A percentile compares a stretch with the other conserved stretches of the same genome.
phyloP scores from a whole-genome alignment of 1,140 invertebrate species.

The Sminthurides bifidus region DNA sequence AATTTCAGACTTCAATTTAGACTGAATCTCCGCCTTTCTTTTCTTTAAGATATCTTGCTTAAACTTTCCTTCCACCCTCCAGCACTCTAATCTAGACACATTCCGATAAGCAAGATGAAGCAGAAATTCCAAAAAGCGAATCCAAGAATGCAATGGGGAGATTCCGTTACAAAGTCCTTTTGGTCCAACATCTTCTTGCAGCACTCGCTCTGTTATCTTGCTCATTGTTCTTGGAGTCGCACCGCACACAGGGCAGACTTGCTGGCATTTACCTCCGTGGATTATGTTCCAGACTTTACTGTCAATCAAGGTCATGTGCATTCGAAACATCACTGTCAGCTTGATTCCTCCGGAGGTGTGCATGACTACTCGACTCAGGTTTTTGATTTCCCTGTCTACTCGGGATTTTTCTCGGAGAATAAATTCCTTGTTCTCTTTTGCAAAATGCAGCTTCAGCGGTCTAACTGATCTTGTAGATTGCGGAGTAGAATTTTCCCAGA shows the following conservation, averaged over 20 bases:
- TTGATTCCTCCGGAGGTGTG: not conserved
- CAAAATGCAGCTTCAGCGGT: not conserved
- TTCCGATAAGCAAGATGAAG: slow-evolving; percentile 8
- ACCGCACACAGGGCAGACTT: not conserved
- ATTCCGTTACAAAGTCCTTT: not conserved
- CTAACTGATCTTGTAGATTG: not conserved
- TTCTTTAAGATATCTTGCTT: not conserved
- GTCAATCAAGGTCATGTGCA: slow-evolving; percentile 5
- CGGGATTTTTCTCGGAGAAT: not conserved
- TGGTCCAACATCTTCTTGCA: not conserved
- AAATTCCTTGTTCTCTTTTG: slow-evolving; percentile 5
- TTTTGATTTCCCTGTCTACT: not conserved
- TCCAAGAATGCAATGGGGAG: slow-evolving; percentile 7
- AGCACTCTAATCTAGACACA: not conserved
- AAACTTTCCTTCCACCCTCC: not conserved
- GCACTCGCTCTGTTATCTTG: too few species aligned
- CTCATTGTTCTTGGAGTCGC: not conserved
- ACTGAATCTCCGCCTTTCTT: too few species aligned
- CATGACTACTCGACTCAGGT: not conserved
- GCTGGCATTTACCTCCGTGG: not conserved
- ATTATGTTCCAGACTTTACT: slow-evolving; percentile 3
- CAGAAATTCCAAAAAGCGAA: too few species aligned
- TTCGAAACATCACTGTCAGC: not conserved
- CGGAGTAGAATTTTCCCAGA: slow-evolving; percentile 4
- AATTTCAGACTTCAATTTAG: not conserved